Base-by-base conservation (phyloP, 2,888 invertebrate species). In the Erpobdella octoculata region DNA sequence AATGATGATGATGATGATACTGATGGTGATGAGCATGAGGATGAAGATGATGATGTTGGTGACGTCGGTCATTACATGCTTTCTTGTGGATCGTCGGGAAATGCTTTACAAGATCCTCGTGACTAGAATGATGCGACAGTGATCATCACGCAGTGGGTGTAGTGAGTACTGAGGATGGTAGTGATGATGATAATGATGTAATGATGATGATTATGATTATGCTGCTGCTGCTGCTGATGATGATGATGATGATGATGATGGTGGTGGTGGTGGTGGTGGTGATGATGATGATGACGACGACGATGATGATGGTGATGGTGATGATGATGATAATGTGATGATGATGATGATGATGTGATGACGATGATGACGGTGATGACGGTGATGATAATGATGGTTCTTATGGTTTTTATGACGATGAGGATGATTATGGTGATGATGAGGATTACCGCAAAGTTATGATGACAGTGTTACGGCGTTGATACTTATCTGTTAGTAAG, bases 191-290 rank as follows among this genome's bases (percentile, higher is more conserved):
- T 62, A 35, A 62, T 62, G 62, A 33, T 62, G 25, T 12, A 12
- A 33, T 71, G 71, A 33, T 18, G 70, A 68, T 62, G 59, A 59
- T 12, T 9, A 65, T 65, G 36, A 36, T 65, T 31, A 12, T n/a
- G 65, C 9, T 65, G 36, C 9, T 36, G 33, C 38, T 65, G 33
- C 9, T 36, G 33, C 9, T 36, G 65, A 65, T 65, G 36, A 36
- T 59, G 59, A 59, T 59, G 59, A 59, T 59, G 59, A 59, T 59
- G 59, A 59, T 59, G 59, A 59, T n/a, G 59, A 59, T 59, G 59
- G n/a, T 59, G 59, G 28, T 28, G 59, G 59, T 59, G 28, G 28
- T 59, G 59, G 59, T 59, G 59, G 28, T 59, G 59, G 28, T 59
- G 59, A 59, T 59, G 59, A 59, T 59, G 59, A 59, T 59, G 59